A percentile compares a stretch with the other conserved stretches of the same genome.
Conservation (phyloP, 2,888 invertebrate genomes). For the Thymelicus lineola region DNA sequence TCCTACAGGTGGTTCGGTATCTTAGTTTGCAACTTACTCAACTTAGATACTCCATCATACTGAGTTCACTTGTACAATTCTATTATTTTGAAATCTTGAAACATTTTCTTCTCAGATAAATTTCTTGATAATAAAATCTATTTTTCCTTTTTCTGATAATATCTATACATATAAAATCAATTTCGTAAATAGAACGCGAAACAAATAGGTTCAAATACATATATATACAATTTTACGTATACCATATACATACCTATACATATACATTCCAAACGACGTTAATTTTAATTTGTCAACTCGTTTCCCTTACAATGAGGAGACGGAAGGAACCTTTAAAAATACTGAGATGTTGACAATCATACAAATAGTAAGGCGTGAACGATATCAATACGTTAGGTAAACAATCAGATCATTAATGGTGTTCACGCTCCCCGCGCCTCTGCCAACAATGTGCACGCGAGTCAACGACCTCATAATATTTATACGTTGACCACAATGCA, state of each 20-base stretch:
- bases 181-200: too few relatives aligned
- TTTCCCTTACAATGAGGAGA: too few relatives aligned
- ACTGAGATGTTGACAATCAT: background rate
- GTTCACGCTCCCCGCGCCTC: slow-evolving; percentile 30
- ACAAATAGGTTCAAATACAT: too few relatives aligned
- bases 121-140: too few relatives aligned
- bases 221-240: too few relatives aligned
- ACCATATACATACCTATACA: too few relatives aligned
- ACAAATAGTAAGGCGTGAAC: background rate
- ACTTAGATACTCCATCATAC: slow-evolving; percentile 10
- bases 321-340: too few relatives aligned
- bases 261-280: too few relatives aligned
- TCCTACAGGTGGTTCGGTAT: slow-evolving; percentile 45
- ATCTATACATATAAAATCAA: too few relatives aligned
- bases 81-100: background rate
- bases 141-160: too few relatives aligned
- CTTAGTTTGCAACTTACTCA: slow-evolving; percentile 34
- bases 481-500: slow-evolving; percentile 36
- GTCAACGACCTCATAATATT: slow-evolving; percentile 36
- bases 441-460: slow-evolving; percentile 33
- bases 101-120: too few relatives aligned
- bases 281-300: too few relatives aligned
- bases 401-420: slow-evolving; percentile 32
- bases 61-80: slow-evolving; percentile 6
- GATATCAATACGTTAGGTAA: slow-evolving; percentile 28